Evolutionary conservation across 1,140 invertebrate genomes (phyloP).

Genomic region (Metaphire vulgaris): DNA sequence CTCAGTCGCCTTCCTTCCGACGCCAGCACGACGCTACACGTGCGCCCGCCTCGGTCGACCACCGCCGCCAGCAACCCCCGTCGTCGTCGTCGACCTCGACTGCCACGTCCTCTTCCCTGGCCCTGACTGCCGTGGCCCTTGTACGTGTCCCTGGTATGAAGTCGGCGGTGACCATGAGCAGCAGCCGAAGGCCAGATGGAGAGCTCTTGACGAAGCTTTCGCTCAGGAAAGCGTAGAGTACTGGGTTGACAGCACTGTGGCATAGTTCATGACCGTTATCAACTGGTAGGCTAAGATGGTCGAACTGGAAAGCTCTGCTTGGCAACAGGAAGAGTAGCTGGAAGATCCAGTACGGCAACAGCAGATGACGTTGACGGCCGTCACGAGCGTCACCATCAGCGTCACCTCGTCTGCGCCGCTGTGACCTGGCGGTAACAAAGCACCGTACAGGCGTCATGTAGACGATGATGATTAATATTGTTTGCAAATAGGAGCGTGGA

Average conservation of each 20-base stretch:
- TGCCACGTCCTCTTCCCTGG: neutral
- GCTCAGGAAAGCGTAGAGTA: constrained; percentile 73
- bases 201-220: constrained; percentile 67
- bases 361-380: constrained; percentile 89
- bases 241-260: constrained; percentile 67
- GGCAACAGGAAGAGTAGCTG: constrained; percentile 50
- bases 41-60: neutral
- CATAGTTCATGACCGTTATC: constrained; percentile 44
- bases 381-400: constrained; percentile 86
- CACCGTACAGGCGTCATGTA: too few relatives aligned
- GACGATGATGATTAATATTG: too few relatives aligned
- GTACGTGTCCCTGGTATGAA: neutral
- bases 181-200: constrained; percentile 66
- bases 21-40: neutral
- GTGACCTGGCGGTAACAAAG: neutral
- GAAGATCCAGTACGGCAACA: constrained; percentile 92
- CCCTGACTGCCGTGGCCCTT: neutral
- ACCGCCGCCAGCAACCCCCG: too few relatives aligned
- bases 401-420: constrained; percentile 89
- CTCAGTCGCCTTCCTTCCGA: too few relatives aligned
- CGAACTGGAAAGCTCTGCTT: constrained; percentile 60
- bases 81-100: neutral
- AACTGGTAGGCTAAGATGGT: constrained; percentile 54
- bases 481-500: too few relatives aligned
- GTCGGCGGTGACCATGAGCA: neutral